Evolutionary conservation across 2,797 vertebrate genomes (phyloP).

Genomic region (Mycteria americana): DNA sequence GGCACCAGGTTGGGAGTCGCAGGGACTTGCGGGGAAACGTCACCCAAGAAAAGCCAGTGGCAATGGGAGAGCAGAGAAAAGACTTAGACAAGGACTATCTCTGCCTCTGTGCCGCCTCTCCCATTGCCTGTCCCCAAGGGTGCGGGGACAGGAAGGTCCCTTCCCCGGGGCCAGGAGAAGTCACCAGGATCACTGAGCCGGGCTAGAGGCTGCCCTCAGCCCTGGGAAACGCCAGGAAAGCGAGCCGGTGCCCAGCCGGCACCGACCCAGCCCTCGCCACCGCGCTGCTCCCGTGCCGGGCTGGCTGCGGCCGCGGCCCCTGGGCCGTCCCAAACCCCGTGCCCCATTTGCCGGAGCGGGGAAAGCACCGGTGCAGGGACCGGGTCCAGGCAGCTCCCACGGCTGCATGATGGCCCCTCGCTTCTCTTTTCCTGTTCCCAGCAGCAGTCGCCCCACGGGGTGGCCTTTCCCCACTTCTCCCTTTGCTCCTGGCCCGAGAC

Average conservation of each 20-base stretch:
- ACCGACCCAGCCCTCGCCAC: accelerated
- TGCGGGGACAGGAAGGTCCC: accelerated
- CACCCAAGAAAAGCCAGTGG: not conserved
- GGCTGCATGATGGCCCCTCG: accelerated
- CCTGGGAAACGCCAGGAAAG: not conserved
- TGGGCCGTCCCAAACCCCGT: not conserved
- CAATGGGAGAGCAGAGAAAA: not conserved
- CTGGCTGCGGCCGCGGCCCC: not conserved
- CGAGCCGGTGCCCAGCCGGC: accelerated
- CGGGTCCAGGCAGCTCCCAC: not conserved
- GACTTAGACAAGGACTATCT: not conserved
- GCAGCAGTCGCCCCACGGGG: accelerated
- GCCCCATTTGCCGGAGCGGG: accelerated
- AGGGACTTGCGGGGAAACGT: not conserved
- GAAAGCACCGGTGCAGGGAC: accelerated
- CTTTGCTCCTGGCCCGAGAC: not conserved
- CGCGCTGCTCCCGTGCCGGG: accelerated
- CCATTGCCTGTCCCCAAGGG: not conserved
- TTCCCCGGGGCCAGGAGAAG: not conserved
- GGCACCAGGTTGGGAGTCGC: not conserved
- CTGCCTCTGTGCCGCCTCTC: not conserved
- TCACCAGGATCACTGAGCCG: not conserved
- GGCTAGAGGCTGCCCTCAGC: not conserved
- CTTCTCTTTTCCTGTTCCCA: not conserved
- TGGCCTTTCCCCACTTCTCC: not conserved